Percentiles rank a stretch among this genome's conserved stretches.
Evolutionary conservation across 2,797 vertebrate genomes (phyloP).

Genomic region (Chiropotes sagulatus): DNA sequence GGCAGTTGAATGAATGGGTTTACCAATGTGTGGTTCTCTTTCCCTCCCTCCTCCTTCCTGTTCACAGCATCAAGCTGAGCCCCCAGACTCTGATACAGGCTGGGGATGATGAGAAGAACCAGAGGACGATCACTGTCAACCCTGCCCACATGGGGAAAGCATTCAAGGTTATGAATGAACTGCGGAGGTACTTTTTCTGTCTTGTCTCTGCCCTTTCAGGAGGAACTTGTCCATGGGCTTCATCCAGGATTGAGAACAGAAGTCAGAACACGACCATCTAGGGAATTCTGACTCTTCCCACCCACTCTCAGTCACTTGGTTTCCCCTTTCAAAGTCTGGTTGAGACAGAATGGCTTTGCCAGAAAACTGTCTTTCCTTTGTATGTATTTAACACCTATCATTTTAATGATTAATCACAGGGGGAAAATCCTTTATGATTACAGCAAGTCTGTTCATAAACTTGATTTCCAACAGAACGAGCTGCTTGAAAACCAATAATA

Average conservation of each 20-base stretch:
- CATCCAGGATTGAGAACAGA: neutral
- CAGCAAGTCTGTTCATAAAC: slow-evolving; percentile 69
- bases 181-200: slow-evolving; percentile 90
- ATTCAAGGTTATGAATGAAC: slow-evolving; percentile 96
- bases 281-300: slow-evolving; percentile 33
- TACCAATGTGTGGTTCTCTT: slow-evolving; percentile 33
- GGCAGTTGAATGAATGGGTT: neutral
- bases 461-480: slow-evolving; percentile 68
- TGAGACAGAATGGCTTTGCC: slow-evolving; percentile 14
- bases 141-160: slow-evolving; percentile 96
- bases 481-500: slow-evolving; percentile 71
- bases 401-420: slow-evolving; percentile 55
- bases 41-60: slow-evolving; percentile 49
- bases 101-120: slow-evolving; percentile 89
- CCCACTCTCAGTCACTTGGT: neutral
- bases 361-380: slow-evolving; percentile 20
- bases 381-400: slow-evolving; percentile 50
- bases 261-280: neutral
- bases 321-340: neutral
- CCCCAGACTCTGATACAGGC: slow-evolving; percentile 85
- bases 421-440: slow-evolving; percentile 64
- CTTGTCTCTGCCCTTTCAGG: slow-evolving; percentile 58
- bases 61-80: slow-evolving; percentile 84
- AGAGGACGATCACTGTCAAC: slow-evolving; percentile 90
- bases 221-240: slow-evolving; percentile 11